Evolutionary conservation across 2,888 invertebrate species (phyloP).

Genomic region (Tridacna crocea): DNA sequence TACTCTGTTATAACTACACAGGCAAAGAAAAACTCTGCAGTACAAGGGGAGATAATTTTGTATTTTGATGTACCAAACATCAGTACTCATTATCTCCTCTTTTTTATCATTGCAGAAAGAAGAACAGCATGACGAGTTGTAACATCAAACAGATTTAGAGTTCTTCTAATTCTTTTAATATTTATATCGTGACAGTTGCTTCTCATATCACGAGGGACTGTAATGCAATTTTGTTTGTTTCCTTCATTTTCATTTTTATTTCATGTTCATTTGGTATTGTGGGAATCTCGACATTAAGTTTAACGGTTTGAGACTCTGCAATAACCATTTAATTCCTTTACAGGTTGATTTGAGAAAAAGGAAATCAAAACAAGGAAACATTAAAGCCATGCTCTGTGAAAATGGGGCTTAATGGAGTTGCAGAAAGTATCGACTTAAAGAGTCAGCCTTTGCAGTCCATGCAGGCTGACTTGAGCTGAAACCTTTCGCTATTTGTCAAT

Average conservation of each 20-base stretch:
- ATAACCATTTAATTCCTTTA: no score
- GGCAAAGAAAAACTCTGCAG: conserved; percentile 22
- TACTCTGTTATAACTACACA: not conserved
- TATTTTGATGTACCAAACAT: conserved; percentile 5
- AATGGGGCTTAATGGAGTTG: no score
- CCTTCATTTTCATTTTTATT: not conserved
- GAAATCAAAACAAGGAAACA: no score
- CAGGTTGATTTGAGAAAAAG: no score
- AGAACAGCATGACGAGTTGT: conserved; percentile 68
- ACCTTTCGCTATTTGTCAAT: no score
- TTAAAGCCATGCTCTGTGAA: no score
- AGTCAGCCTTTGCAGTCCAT: no score
- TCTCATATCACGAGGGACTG: no score
- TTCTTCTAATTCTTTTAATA: conserved; percentile 18
- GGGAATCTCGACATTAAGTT: no score
- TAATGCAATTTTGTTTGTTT: not conserved
- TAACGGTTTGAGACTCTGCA: no score
- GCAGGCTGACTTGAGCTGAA: no score
- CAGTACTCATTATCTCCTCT: conserved; percentile 59
- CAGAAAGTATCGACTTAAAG: no score
- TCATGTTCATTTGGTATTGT: not conserved
- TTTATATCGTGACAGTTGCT: not conserved
- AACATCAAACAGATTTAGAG: conserved; percentile 50
- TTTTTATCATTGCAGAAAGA: conserved; percentile 65
- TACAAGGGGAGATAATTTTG: conserved; percentile 59